Evolutionary conservation across 2,797 vertebrate genomes (phyloP), one percentile per base, ranked within the genome.

Genomic region (Dryobates pubescens): DNA sequence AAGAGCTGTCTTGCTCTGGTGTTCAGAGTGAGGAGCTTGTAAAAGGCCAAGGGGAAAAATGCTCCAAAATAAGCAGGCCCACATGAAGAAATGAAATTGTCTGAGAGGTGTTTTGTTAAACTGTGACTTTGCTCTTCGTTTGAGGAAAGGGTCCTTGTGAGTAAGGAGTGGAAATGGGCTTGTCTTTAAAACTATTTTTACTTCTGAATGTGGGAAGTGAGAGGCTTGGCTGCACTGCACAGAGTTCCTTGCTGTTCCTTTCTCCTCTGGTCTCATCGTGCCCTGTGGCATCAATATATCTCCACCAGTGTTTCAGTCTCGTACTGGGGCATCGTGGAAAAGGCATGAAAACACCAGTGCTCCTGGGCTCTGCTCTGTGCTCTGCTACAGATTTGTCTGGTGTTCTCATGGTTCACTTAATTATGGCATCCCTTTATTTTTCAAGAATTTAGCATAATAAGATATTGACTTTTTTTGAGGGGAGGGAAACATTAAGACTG

Each of bases 351-450:
- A 12, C 34, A 20, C 17, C 29, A n/a, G 29, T 71, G 19, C 53
- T 80, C 17, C 3, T 29, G 38, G n/a, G 20, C 7, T 3, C 59
- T 89, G 9, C 71, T 69, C 45, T 56, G 10, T 64, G 24, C 74
- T 68, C 65, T 90, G 65, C 51, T 77, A 7, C 78, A 34, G 62
- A 75, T 87, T 78, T 75, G 32, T 32, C 71, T 61, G 70, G 10
- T 83, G 34, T 73, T 78, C 61, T 81, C 45, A 7, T 82, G 43
- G 49, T 24, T 51, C 49, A 54, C 62, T 92, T 29, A 77, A 67
- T 92, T 90, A 85, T 69, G 86, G 32, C 75, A 86, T 85, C 81
- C 71, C 84, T 72, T 90, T 20, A 70, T 85, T 94, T 78, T 61
- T 49, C 63, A 83, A 67, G 49, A 89, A 58, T 86, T 93, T 87